A percentile compares a stretch with the other conserved stretches of the same genome.
These are phyloP conservation scores for Agonopterix arenella DNA, from an alignment of 2,888 invertebrate genomes.

Conservation along the genomic window DNA sequence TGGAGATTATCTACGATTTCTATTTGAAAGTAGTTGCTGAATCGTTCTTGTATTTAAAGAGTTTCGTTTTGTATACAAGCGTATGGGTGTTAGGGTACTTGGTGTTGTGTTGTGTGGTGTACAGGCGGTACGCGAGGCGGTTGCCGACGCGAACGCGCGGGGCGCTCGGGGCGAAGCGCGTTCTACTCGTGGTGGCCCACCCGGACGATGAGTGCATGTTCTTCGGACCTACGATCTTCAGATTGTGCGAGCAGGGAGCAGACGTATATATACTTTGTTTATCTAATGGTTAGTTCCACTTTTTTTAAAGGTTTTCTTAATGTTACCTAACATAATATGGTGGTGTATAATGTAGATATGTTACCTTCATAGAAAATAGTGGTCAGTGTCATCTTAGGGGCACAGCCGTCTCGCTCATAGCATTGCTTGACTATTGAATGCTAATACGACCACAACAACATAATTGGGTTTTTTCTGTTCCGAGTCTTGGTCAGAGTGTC, in stretches of 20 bases:
- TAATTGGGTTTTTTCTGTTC: too few species aligned
- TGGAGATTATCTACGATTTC: conserved; percentile 47
- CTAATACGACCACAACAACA: too few species aligned
- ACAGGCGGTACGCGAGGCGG: conserved; percentile 69
- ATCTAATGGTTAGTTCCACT: conserved; percentile 81
- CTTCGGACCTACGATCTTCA: conserved; percentile 92
- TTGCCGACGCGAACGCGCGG: conserved; percentile 66
- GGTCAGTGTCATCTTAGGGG: too few species aligned
- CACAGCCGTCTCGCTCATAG: too few species aligned
- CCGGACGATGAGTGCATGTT: conserved; percentile 99
- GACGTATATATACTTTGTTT: conserved; percentile 90
- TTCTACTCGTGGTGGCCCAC: conserved; percentile 93
- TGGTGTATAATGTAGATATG: too few species aligned
- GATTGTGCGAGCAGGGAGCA: conserved; percentile 80
- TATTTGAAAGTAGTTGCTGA: conserved; percentile 55
- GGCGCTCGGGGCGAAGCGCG: conserved; percentile 73
- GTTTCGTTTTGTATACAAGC: conserved; percentile 65
- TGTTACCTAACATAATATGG: too few species aligned
- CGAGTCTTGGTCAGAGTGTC: too few species aligned
- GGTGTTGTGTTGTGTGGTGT: conserved; percentile 66
- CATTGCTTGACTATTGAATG: too few species aligned
- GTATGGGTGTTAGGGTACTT: conserved; percentile 74
- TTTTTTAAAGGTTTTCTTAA: neutral
- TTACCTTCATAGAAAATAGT: too few species aligned
- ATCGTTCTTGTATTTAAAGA: conserved; percentile 51